Base-by-base conservation (phyloP, 2,113 vertebrate species). In the Chlorodrepanis virens region DNA sequence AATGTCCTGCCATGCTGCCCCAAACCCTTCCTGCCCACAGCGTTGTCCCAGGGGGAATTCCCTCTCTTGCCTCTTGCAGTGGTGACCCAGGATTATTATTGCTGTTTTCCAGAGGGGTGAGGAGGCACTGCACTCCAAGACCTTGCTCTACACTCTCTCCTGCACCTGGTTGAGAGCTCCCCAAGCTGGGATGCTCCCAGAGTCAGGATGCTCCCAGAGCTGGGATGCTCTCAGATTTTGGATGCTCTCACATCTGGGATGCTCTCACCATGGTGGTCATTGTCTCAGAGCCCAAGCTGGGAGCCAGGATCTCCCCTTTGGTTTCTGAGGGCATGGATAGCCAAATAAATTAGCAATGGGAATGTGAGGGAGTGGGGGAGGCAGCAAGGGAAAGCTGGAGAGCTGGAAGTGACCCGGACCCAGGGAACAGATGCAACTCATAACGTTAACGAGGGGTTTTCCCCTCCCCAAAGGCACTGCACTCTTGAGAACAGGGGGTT, bases 381-480 rank as follows among this genome's bases (percentile, higher is more conserved):
- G 68, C 53, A 29, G 57, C 54, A 7, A 49, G 0, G 19, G 29
- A 50, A 54, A 47, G 52, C 89, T 42, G 25, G 65, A 3, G 11
- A 53, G 87, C 85, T 96, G 92, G 90, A 90, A n/a, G 67, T 85
- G 49, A 70, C 94, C 76, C 33, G 49, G 95, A 60, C 88, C 70
- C 75, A 3, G 69, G 82, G 97, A 96, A 96, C 97, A 97, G 97
- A 97, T 96, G 96, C 78, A 83, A 92, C 35, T 75, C 85, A 70
- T 87, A 92, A 90, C 91, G 2, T 44, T 63, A 77, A 94, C 40
- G 77, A 87, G 79, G 70, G 68, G 45, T 56, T 56, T 44, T 40
- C 20, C 86, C 90, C 89, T 93, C 90, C 92, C 93, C 91, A 93
- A 61, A 94, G 70, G 92, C 65, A 33, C 60, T 12, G 35, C 92